phyloP scores from a whole-genome alignment of 1,140 invertebrate genomes.

The Bathynomus jamesi region DNA sequence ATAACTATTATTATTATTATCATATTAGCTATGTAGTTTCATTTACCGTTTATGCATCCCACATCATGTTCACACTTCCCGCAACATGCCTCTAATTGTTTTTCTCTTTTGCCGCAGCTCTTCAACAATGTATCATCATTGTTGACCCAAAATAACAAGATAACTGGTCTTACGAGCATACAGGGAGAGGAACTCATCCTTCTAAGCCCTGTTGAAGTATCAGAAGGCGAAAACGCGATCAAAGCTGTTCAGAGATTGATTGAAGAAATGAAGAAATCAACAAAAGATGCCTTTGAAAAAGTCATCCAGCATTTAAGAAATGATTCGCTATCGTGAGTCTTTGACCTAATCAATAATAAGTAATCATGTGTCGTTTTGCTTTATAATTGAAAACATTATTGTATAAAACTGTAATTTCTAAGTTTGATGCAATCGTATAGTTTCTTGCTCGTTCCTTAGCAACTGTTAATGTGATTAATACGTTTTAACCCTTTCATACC shows the following conservation, averaged over 20 bases:
- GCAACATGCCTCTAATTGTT: too few species aligned
- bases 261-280: constrained; percentile 4
- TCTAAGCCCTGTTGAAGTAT: not conserved
- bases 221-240: not conserved
- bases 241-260: constrained; percentile 10
- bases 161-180: constrained; percentile 13
- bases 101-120: constrained; percentile 6
- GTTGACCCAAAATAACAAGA: not conserved
- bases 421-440: too few species aligned
- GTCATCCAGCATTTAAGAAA: constrained; percentile 15
- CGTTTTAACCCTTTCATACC: too few species aligned
- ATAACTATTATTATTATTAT: too few species aligned
- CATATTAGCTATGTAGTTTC: too few species aligned
- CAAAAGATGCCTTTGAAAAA: constrained; percentile 15
- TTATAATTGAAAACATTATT: too few species aligned
- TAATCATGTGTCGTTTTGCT: too few species aligned
- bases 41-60: too few species aligned
- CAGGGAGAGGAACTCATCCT: constrained; percentile 21
- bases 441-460: too few species aligned
- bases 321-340: constrained; percentile 14
- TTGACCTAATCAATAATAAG: not conserved
- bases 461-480: too few species aligned
- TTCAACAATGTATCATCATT: constrained; percentile 19
- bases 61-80: too few species aligned
- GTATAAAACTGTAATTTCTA: too few species aligned